Conservation (phyloP, 2,888 invertebrate species). For the Bimastos eiseni region DNA sequence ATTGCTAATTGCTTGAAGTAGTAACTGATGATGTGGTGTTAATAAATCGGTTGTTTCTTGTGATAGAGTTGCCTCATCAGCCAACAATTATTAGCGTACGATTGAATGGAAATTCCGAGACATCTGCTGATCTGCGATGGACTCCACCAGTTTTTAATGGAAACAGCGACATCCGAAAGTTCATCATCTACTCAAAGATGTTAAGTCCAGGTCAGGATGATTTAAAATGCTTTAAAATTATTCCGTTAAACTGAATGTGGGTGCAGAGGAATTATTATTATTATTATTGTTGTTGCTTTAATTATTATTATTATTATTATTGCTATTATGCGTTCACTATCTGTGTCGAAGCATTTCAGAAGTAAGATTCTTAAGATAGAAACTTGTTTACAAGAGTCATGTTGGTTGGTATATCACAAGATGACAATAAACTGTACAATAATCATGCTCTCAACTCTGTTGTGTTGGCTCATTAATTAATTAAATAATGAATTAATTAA, state of each 20-base stretch:
- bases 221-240: neutral
- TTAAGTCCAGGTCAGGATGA: slow-evolving; percentile 25
- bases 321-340: no score
- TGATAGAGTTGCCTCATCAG: slow-evolving; percentile 83
- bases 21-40: neutral
- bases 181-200: slow-evolving; percentile 76
- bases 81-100: slow-evolving; percentile 85
- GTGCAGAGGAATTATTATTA: no score
- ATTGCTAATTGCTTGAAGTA: no score
- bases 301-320: no score
- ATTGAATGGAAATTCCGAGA: slow-evolving; percentile 75
- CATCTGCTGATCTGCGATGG: slow-evolving; percentile 90
- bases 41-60: neutral
- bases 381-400: neutral
- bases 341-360: no score
- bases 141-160: slow-evolving; percentile 91
- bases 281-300: no score
- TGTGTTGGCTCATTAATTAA: neutral
- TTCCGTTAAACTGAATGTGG: no score
- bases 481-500: neutral
- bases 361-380: neutral
- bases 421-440: no score
- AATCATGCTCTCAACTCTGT: neutral
- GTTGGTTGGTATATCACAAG: neutral
- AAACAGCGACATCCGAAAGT: slow-evolving; percentile 89